Evolutionary conservation across 1,140 invertebrate genomes (phyloP).

Genomic region (Bacillus rossius): DNA sequence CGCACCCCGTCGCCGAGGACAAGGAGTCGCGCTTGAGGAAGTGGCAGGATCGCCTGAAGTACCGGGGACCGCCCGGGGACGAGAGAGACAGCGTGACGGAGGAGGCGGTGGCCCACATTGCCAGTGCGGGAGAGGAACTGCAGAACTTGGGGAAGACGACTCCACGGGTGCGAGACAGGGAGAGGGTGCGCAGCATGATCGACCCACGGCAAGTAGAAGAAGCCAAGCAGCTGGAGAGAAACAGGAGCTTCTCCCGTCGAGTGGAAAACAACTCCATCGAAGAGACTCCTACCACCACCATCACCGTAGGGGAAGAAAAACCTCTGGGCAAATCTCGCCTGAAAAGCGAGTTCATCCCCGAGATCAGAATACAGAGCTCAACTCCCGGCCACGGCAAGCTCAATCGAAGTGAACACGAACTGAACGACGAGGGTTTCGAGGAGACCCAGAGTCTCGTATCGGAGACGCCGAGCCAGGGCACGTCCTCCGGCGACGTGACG

Average conservation of each 20-base stretch:
- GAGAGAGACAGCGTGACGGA: conserved; percentile 24
- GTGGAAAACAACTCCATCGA: not conserved
- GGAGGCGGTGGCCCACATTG: conserved; percentile 40
- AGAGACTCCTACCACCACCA: not conserved
- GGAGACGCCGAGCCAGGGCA: conserved; percentile 73
- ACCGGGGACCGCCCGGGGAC: conserved; percentile 34
- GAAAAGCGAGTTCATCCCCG: conserved; percentile 41
- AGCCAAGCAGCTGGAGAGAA: conserved; percentile 19
- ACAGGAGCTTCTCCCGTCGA: conserved; percentile 8
- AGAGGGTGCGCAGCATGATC: conserved; percentile 45
- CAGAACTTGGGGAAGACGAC: conserved; percentile 31
- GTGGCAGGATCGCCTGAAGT: conserved; percentile 56
- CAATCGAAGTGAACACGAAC: conserved; percentile 49
- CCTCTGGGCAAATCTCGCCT: conserved; percentile 10
- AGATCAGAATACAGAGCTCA: conserved; percentile 39
- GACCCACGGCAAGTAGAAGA: conserved; percentile 42
- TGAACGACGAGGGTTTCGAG: conserved; percentile 86
- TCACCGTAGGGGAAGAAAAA: not conserved
- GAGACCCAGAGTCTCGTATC: conserved; percentile 81
- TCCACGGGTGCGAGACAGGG: conserved; percentile 10
- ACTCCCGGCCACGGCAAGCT: conserved; percentile 35
- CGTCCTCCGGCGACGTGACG: conserved; percentile 47
- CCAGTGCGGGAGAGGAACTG: conserved; percentile 42
- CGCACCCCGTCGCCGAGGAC: conserved; percentile 48
- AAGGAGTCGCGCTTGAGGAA: conserved; percentile 55